Base-by-base conservation (phyloP, 2,113 vertebrate genomes). In the Chrysochloris asiatica region DNA sequence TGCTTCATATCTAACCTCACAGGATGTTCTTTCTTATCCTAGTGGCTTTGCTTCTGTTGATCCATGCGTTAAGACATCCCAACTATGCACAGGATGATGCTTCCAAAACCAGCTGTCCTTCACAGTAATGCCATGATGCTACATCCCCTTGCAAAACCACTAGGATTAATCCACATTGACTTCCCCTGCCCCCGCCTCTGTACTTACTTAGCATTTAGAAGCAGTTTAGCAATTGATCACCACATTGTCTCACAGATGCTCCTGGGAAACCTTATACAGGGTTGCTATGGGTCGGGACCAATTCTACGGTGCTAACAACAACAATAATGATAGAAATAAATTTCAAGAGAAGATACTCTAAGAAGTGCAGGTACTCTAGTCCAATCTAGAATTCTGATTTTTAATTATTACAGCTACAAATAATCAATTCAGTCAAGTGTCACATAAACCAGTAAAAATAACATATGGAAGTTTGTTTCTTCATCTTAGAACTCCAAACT, bases 181-280 rank as follows among this genome's bases (percentile, higher is more conserved):
- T 81, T 76, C 10, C 10, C 86, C 28, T 71, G 41, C 8, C 8
- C 86, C 14, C 17, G 2, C 4, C 38, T 54, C 38, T 54, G 26
- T 6, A 24, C 47, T 89, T 11, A 0, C 54, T 85, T 43, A 43
- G 1, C 71, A 56, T 77, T 82, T 75, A 45, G 1, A n/a, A 6
- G 78, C 41, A 71, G 48, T 82, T 69, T 86, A 90, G 79, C n/a
- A 48, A 36, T 63, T 85, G 67, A 63, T 92, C 69, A 43, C 54
- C 69, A 52, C 7, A 33, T 24, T 17, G n/a, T 17, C 38, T 79
- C 33, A 33, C 17, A n/a, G n/a, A n/a, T n/a, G n/a, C n/a, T n/a
- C n/a, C n/a, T n/a, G n/a, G n/a, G n/a, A n/a, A n/a, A n/a, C n/a
- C n/a, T n/a, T n/a, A n/a, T n/a, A n/a, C n/a, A n/a, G n/a, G n/a